phyloP scores from a whole-genome alignment of 2,797 vertebrate species.

The Danio albolineatus region DNA sequence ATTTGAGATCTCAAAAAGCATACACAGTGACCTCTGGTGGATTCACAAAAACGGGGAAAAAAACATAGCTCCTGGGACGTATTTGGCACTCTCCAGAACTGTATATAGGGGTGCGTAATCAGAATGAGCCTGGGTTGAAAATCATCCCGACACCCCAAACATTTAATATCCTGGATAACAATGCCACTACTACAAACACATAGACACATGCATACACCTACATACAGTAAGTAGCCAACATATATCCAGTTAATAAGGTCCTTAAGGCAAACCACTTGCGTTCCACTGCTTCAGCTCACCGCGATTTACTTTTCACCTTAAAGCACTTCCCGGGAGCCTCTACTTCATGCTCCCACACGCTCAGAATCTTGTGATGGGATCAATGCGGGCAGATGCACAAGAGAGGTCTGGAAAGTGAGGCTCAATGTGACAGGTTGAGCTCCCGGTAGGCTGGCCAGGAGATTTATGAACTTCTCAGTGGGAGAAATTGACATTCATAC shows the following conservation, averaged over 20 bases:
- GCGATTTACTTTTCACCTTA: conserved; percentile 7
- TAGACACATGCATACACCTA: no score
- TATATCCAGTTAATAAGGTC: not conserved
- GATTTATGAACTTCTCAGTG: conserved; percentile 79
- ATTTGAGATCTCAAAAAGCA: no score
- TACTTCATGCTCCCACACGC: conserved; percentile 30
- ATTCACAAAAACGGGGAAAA: no score
- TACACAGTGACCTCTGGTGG: no score
- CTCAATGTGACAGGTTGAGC: conserved; percentile 73
- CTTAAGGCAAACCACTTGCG: not conserved
- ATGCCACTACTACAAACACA: no score
- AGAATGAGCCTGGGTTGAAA: no score
- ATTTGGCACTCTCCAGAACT: no score
- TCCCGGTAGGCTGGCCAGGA: conserved; percentile 73
- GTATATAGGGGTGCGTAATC: no score
- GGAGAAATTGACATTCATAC: conserved; percentile 82
- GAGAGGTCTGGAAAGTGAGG: conserved; percentile 57
- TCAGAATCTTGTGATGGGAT: conserved; percentile 34
- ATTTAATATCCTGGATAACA: no score
- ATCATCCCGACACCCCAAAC: not conserved
- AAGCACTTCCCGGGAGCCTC: conserved; percentile 4
- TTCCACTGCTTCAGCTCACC: not conserved
- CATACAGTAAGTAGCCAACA: no score
- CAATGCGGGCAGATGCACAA: conserved; percentile 46
- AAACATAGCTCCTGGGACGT: no score